Percentiles rank a stretch among this genome's conserved stretches.
These are phyloP conservation scores for Esox lucius DNA, from an alignment of 2,797 vertebrate species.

Conservation along the genomic window DNA sequence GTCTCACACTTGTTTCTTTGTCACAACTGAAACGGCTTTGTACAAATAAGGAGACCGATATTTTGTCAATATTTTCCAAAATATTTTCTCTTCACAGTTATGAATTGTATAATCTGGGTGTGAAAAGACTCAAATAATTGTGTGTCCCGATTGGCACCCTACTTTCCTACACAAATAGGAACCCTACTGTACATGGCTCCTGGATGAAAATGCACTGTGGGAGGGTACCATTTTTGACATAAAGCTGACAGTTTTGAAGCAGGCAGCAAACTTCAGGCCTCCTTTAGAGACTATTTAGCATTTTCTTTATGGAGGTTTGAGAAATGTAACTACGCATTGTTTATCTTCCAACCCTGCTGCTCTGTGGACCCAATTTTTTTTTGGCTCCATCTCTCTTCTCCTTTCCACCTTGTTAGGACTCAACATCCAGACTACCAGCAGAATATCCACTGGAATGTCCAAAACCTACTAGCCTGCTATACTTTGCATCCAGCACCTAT, in stretches of 20 bases:
- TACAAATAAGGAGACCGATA: no score
- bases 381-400: background rate
- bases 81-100: no score
- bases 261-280: background rate
- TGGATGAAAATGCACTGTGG: background rate
- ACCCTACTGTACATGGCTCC: no score
- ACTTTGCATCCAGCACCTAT: background rate
- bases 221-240: background rate
- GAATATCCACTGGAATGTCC: conserved; percentile 21
- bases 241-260: background rate
- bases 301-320: background rate
- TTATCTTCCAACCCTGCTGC: conserved; percentile 5
- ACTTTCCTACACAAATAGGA: no score
- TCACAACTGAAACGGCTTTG: no score
- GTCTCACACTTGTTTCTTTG: no score
- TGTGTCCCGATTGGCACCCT: no score
- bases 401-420: background rate
- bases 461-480: background rate
- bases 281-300: background rate
- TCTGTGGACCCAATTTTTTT: conserved; percentile 12
- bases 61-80: no score
- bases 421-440: conserved; percentile 3
- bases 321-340: conserved; percentile 5
- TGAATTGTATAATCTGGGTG: no score
- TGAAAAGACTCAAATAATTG: no score